Evolutionary conservation across 2,888 invertebrate genomes (phyloP).

Genomic region (Palloptera scutellata): DNA sequence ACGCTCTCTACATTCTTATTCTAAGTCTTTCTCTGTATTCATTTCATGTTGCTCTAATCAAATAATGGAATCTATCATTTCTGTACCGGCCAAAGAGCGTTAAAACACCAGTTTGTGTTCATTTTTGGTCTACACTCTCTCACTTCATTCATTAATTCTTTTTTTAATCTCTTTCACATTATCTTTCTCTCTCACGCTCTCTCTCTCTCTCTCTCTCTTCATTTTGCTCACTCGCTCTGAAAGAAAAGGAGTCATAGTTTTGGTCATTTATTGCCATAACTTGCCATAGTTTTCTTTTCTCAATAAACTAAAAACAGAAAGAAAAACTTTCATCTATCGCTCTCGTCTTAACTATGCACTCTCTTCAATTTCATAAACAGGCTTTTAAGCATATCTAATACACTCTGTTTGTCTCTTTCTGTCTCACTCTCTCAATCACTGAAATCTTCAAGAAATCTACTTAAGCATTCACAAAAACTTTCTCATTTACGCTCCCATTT

Average conservation of each 20-base stretch:
- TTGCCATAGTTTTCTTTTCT: constrained; percentile 57
- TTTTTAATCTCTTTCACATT: constrained; percentile 25
- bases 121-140: constrained; percentile 1
- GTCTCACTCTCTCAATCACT: no score
- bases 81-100: no score
- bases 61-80: constrained; percentile 10
- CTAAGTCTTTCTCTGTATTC: not conserved
- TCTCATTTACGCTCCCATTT: constrained; percentile 13
- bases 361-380: constrained; percentile 38
- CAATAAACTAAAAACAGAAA: constrained; percentile 10
- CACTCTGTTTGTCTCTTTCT: constrained; percentile 10
- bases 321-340: constrained; percentile 26
- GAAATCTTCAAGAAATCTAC: not conserved
- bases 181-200: constrained; percentile 27
- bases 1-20: not conserved
- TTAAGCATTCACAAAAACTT: not conserved
- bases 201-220: constrained; percentile 20
- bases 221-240: constrained; percentile 11
- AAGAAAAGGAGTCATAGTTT: constrained; percentile 54
- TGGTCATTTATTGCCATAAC: constrained; percentile 60
- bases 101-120: no score
- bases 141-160: constrained; percentile 33
- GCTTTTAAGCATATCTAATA: constrained; percentile 22
- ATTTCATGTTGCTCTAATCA: constrained; percentile 5
- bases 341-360: constrained; percentile 47